Percentiles rank a stretch among this genome's conserved stretches.
Evolutionary conservation across 1,140 invertebrate genomes (phyloP).

Genomic region (Lerema accius): DNA sequence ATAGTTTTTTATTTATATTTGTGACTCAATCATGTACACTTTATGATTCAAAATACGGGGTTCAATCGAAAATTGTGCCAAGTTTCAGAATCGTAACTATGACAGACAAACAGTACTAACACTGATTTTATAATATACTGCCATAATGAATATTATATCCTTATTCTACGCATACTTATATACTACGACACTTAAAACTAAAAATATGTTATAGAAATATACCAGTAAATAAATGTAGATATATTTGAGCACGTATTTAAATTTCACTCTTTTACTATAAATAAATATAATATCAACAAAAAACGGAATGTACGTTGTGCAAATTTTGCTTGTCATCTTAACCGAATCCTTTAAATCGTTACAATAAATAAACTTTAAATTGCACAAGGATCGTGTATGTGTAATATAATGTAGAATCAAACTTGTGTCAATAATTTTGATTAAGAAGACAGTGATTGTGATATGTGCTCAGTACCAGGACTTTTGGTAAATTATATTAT

Average conservation of each 20-base stretch:
- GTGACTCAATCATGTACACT: not conserved
- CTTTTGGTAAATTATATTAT: not conserved
- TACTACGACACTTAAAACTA: constrained; percentile 32
- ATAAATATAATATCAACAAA: constrained; percentile 20
- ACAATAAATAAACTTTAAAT: constrained; percentile 17
- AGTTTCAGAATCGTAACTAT: not conserved
- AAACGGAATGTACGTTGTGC: constrained; percentile 21
- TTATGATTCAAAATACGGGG: not conserved
- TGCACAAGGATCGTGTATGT: constrained; percentile 2
- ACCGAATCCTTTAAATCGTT: constrained; percentile 11
- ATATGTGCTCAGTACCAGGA: constrained; percentile 1
- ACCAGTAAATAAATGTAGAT: constrained; percentile 39
- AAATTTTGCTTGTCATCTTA: constrained; percentile 16
- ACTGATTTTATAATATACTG: not conserved
- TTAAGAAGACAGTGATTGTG: not conserved
- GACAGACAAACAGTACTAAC: not conserved
- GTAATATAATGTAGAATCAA: no score
- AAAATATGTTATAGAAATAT: constrained; percentile 40
- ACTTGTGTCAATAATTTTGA: constrained; percentile 4
- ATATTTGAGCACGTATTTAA: constrained; percentile 44
- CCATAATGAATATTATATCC: constrained; percentile 12
- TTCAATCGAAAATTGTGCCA: not conserved
- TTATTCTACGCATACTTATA: constrained; percentile 33
- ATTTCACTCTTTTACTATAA: constrained; percentile 29
- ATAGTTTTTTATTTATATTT: not conserved